phyloP scores from a whole-genome alignment of 2,888 invertebrate genomes.

The Hirtodrosophila histrioides region DNA sequence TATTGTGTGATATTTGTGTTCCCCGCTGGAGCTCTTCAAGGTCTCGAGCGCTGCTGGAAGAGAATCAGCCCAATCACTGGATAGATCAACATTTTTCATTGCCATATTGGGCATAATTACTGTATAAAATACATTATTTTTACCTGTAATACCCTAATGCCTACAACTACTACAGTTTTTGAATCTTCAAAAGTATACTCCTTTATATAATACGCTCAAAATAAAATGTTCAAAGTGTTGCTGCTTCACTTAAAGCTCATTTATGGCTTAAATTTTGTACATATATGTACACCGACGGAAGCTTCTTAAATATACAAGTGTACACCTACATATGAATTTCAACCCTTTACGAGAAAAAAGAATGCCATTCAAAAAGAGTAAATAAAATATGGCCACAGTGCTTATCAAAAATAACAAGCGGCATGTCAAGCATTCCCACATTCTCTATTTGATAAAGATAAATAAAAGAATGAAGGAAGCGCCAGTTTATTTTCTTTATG shows the following conservation, averaged over 20 bases:
- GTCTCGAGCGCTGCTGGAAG: no score
- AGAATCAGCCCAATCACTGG: no score
- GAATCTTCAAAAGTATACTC: no score
- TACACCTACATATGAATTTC: conserved; percentile 31
- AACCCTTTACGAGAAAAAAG: conserved; percentile 28
- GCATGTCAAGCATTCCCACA: conserved; percentile 64
- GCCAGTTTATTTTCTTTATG: background rate
- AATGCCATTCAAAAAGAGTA: conserved; percentile 28
- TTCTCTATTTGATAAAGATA: conserved; percentile 46
- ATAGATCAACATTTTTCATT: no score
- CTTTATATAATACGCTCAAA: no score
- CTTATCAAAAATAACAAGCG: conserved; percentile 72
- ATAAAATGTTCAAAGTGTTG: no score
- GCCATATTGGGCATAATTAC: no score
- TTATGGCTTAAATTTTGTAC: background rate
- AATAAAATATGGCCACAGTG: conserved; percentile 42
- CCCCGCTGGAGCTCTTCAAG: no score
- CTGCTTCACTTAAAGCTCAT: conserved; percentile 1
- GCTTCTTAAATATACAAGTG: background rate
- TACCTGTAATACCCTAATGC: no score
- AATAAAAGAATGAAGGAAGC: conserved; percentile 4
- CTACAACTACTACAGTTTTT: no score
- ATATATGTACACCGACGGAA: background rate
- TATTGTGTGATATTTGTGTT: no score
- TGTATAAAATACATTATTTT: no score